Conservation (phyloP, 2,888 invertebrate species). For the Phaedon cochleariae region DNA sequence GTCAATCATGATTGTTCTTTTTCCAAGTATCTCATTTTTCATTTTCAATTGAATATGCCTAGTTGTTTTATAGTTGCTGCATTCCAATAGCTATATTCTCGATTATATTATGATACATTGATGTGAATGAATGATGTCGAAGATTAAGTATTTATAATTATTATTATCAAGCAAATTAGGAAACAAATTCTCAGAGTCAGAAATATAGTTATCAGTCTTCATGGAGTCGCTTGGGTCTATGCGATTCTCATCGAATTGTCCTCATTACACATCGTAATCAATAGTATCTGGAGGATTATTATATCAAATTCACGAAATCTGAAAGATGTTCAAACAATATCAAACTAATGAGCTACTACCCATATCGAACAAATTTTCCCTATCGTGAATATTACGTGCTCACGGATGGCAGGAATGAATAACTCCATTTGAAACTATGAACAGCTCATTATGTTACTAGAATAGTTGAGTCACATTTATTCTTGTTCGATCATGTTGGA, state of each 20-base stretch:
- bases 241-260: background rate
- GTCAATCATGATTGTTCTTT: too few relatives aligned
- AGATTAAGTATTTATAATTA: too few relatives aligned
- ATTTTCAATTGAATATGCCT: too few relatives aligned
- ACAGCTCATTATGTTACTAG: slow-evolving; percentile 17
- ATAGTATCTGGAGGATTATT: background rate
- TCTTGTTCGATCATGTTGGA: slow-evolving; percentile 25
- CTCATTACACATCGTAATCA: background rate
- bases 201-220: too few relatives aligned
- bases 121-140: too few relatives aligned
- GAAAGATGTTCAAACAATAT: background rate
- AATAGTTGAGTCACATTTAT: slow-evolving; percentile 31
- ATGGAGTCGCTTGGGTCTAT: too few relatives aligned
- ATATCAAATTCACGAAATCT: background rate
- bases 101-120: too few relatives aligned
- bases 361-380: background rate
- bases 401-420: background rate
- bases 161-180: too few relatives aligned
- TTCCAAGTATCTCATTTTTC: too few relatives aligned
- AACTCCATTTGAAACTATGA: slow-evolving; percentile 4
- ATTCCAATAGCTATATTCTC: too few relatives aligned
- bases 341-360: background rate
- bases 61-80: too few relatives aligned
- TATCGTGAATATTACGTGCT: background rate
- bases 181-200: too few relatives aligned